These are phyloP conservation scores for Octonoba sinensis DNA, from an alignment of 2,888 invertebrate genomes.

Conservation along the genomic window DNA sequence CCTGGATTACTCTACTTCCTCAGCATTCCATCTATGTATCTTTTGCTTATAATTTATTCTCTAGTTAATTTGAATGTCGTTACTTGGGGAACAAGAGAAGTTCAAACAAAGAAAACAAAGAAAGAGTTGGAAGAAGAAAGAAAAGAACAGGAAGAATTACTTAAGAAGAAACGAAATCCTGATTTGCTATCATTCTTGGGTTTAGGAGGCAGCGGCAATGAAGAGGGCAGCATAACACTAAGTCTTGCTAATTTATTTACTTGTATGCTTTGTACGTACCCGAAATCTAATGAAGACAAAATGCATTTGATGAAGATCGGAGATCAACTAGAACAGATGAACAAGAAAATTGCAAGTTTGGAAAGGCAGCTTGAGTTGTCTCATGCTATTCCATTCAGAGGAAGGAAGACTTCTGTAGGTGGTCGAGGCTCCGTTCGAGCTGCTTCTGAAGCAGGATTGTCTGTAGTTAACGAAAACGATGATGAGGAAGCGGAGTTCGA, in stretches of 20 bases:
- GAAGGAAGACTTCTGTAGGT: slow-evolving; percentile 38
- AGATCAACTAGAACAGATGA: slow-evolving; percentile 73
- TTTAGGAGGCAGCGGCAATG: slow-evolving; percentile 71
- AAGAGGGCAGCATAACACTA: slow-evolving; percentile 90
- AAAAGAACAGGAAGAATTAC: slow-evolving; percentile 77
- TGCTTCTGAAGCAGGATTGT: slow-evolving; percentile 51
- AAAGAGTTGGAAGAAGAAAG: slow-evolving; percentile 85
- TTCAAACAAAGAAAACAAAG: slow-evolving; percentile 87
- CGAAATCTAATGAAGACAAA: slow-evolving; percentile 89
- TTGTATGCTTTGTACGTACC: slow-evolving; percentile 90
- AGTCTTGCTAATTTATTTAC: slow-evolving; percentile 90
- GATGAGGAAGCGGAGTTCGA: slow-evolving; percentile 57
- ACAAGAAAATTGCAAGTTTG: slow-evolving; percentile 67
- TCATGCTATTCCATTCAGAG: slow-evolving; percentile 39
- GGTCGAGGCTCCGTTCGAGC: slow-evolving; percentile 42
- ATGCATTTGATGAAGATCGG: slow-evolving; percentile 77
- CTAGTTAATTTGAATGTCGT: slow-evolving; percentile 93
- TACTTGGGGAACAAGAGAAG: slow-evolving; percentile 94
- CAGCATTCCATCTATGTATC: slow-evolving; percentile 94
- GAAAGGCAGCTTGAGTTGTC: slow-evolving; percentile 57
- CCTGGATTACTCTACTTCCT: slow-evolving; percentile 86
- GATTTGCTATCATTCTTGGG: slow-evolving; percentile 60
- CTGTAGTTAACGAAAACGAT: slow-evolving; percentile 53
- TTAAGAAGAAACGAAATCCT: slow-evolving; percentile 76
- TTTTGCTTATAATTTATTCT: slow-evolving; percentile 91